Base-by-base conservation (phyloP, 1,140 invertebrate genomes). In the Drosophila malerkotliana region DNA sequence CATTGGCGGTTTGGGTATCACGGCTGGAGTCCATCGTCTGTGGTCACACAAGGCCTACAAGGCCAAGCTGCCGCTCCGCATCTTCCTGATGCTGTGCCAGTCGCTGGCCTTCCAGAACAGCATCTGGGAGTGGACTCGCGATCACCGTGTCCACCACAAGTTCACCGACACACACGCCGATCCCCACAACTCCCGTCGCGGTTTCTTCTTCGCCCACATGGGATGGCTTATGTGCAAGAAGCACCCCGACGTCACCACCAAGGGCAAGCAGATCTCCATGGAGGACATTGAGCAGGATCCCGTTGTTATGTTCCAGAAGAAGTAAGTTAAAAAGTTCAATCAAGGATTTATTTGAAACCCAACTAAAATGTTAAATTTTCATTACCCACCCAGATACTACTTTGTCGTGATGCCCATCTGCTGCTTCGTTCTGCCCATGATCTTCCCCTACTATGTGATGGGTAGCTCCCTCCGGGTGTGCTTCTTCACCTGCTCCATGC, bases 31-130 rank as follows among this genome's bases (percentile, higher is more conserved):
- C 14, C 97, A 98, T 92, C 93, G 97, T 49, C 93, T 97, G 24
- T 98, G 96, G 96, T 93, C 96, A 9, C 97, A 98, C 89, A 93
- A 94, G 74, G 93, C 96, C 28, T 98, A 97, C 92, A 96, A 96
- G 76, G 97, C 97, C 2, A 95, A 94, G 82, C 90, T 94, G 58
- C 96, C 95, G 0, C 91, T 97, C 37, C 93, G 95, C 77, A 91
- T 94, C 67, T 88, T 94, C 54, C 78, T 94, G 0, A 91, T 93
- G 82, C 58, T 93, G 58, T 91, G 92, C 59, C 92, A 93, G 77
- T 93, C 92, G 37, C 89, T 92, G 30, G 92, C 91, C 34, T 93
- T 93, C 73, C 92, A 94, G 92, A 94, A 94, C 74, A 91, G 92
- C 53, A 92, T 93, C 4, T 93, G 92, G 69, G 92, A 93, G 61